Percentiles rank a stretch among this genome's conserved stretches.
Conservation (phyloP, 2,888 invertebrate genomes). For the Brachypalpus laphriformis region DNA sequence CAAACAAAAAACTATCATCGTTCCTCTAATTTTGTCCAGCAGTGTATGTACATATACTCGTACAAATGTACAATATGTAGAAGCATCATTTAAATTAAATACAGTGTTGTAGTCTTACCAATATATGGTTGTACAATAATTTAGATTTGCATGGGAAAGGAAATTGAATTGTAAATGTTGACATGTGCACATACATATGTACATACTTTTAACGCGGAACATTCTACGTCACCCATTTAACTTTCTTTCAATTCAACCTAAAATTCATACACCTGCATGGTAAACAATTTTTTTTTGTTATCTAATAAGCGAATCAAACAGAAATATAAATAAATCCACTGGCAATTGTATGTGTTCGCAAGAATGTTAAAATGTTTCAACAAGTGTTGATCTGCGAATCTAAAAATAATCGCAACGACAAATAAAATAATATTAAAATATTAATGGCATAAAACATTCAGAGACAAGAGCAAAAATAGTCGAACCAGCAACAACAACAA, state of each 20-base stretch:
- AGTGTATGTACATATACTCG: too few relatives aligned
- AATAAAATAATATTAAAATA: conserved; percentile 65
- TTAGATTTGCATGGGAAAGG: too few relatives aligned
- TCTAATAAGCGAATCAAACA: conserved; percentile 42
- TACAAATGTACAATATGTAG: too few relatives aligned
- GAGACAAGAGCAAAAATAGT: conserved; percentile 55
- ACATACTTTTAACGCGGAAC: conserved; percentile 45
- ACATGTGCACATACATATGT: too few relatives aligned
- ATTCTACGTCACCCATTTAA: conserved; percentile 75
- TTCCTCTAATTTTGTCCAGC: too few relatives aligned
- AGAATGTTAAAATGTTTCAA: conserved; percentile 76
- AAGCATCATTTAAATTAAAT: too few relatives aligned
- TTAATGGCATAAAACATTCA: conserved; percentile 54
- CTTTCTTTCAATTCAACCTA: not conserved
- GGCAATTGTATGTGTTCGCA: conserved; percentile 76
- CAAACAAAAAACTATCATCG: too few relatives aligned
- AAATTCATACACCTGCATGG: not conserved
- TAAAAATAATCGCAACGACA: conserved; percentile 63
- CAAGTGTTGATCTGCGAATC: conserved; percentile 58
- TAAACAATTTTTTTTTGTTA: conserved; percentile 26
- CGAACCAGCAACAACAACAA: conserved; percentile 24
- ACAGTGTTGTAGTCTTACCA: too few relatives aligned
- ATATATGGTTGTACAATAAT: too few relatives aligned
- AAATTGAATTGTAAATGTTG: too few relatives aligned
- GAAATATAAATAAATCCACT: conserved; percentile 53